Evolutionary conservation across 2,888 invertebrate genomes (phyloP), one percentile per base, ranked within the genome.

Genomic region (Synergus umbraculus): DNA sequence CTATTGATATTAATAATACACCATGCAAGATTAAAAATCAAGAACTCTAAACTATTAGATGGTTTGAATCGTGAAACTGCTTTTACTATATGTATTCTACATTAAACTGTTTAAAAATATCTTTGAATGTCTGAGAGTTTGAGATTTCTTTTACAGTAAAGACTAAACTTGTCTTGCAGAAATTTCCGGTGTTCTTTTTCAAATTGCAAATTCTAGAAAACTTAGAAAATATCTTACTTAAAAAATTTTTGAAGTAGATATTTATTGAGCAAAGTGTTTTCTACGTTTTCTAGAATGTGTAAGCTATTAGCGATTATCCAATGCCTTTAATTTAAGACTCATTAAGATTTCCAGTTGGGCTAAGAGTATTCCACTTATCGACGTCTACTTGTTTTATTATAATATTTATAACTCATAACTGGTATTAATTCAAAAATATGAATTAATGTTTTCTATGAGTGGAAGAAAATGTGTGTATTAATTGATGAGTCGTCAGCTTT

Each of bases 71-170:
- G 5, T 84, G 87, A 81, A 81, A 79, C 86, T 87, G 88, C 88
- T 88, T 89, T 89, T 88, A 90, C 90, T 91, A 91, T 91, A 88
- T 86, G 89, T 84, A 85, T 88, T 86, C 86, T 79, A 91, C 88
- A 91, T 37, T n/a, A n/a, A 37, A 37, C 37, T 37, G 37, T 4
- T 37, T 37, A 37, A 37, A 37, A 37, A 37, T 37, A 37, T 37
- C 37, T 37, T 37, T 5, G 37, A 37, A 37, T 0, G 37, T 37
- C 37, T 37, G 4, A 37, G 5, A 37, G 37, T 37, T 37, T 37
- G 4, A 37, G 5, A 37, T 5, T 37, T 37, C 5, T 37, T 37
- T 5, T 37, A 37, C 37, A 4, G 5, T 37, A 37, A 37, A 37
- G 7, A 5, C 5, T 37, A 37, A 37, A 37, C 4, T 37, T 37